Base-by-base conservation (phyloP, 2,888 invertebrate genomes). In the Psylliodes chrysocephalus region DNA sequence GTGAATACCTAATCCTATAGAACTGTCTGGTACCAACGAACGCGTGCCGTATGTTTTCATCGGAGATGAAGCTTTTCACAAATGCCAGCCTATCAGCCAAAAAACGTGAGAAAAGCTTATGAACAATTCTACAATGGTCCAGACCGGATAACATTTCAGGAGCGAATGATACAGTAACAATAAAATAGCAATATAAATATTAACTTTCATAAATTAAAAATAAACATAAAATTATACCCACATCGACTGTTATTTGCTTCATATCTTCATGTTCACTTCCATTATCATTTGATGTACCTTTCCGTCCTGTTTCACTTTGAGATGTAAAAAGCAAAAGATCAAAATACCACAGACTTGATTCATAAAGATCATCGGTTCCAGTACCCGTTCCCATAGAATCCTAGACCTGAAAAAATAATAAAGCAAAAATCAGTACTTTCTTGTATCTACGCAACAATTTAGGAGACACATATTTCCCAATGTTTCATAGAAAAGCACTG, bases 31-130 rank as follows among this genome's bases (percentile, higher is more conserved):
- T 42, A 60, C 64, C 55, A 15, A 40, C 14, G 47, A 40, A 51
- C 28, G 12, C 14, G 33, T 63, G 14, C 66, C 63, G 10, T 65
- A 63, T 40, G 52, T 61, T 18, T 67, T 68, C 52, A 54, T 68
- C 56, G 59, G 66, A 7, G 66, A 68, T 46, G 64, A 64, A 19
- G 61, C 61, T 35, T 64, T 68, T 1, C 8, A 52, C 18, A 55
- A 64, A 60, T 44, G 44, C 65, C 19, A 59, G 28, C 56, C 46
- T 12, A 46, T 30, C 57, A 25, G 66, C 60, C 10, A n/a, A 60
- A 66, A 42, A 22, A 49, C 22, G 35, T 53, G 25, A 38, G 64
- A 46, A 46, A 62, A 22, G 14, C 25, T 12, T 67, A 51, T 59
- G 66, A 54, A 62, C 30, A 52, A 63, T 15, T 66, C 51, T 42